Evolutionary conservation across 2,113 vertebrate genomes (phyloP).

Genomic region (Capricornis sumatraensis): DNA sequence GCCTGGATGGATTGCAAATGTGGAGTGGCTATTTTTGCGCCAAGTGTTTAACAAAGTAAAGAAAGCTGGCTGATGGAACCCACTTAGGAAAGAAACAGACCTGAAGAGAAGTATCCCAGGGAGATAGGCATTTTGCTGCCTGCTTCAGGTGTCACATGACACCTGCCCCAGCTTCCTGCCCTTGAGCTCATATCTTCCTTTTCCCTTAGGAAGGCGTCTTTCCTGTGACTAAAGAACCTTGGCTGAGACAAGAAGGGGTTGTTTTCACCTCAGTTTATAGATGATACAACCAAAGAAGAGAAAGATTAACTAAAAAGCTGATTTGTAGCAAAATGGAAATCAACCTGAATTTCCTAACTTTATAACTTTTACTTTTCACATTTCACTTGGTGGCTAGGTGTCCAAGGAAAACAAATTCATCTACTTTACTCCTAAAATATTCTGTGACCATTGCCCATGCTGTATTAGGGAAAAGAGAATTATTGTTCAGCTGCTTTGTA

Average conservation of each 20-base stretch:
- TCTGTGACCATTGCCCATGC: not conserved
- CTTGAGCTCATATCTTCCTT: not conserved
- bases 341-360: slow-evolving; percentile 38
- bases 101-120: not conserved
- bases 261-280: slow-evolving; percentile 16
- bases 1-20: not conserved
- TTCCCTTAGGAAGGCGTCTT: not conserved
- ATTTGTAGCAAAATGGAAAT: not conserved
- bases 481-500: slow-evolving; percentile 6
- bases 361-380: slow-evolving; percentile 18
- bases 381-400: slow-evolving; percentile 54
- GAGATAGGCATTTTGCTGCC: accelerated
- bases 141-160: not conserved
- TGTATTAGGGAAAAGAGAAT: slow-evolving; percentile 58
- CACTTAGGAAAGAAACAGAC: not conserved
- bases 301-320: slow-evolving; percentile 11
- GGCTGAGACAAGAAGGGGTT: not conserved
- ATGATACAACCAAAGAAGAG: not conserved
- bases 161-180: not conserved
- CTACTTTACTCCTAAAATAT: slow-evolving; percentile 6
- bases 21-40: not conserved
- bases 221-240: not conserved
- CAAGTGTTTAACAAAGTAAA: not conserved
- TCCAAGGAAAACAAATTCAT: slow-evolving; percentile 44
- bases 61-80: not conserved